Evolutionary conservation across 1,140 invertebrate genomes (phyloP).

Genomic region (Pectinophora gossypiella): DNA sequence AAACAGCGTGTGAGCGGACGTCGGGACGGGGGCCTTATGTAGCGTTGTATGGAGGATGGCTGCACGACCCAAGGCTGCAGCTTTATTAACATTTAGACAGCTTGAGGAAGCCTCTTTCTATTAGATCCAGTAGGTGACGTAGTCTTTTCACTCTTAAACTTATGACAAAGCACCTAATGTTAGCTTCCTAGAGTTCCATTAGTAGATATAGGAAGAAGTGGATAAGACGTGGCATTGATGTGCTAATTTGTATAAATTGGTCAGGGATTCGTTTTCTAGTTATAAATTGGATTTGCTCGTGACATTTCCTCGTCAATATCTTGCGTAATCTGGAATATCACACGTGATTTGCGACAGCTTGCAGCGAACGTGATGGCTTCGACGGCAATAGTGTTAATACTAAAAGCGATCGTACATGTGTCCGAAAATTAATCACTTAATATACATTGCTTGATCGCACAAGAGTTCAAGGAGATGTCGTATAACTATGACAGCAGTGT

Average conservation of each 20-base stretch:
- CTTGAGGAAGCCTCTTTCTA: slow-evolving; percentile 9
- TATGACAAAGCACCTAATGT: slow-evolving; percentile 33
- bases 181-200: slow-evolving; percentile 26
- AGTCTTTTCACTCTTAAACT: slow-evolving; percentile 23
- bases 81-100: slow-evolving; percentile 33
- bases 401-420: no score
- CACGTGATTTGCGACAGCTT: no score
- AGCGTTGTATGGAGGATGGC: slow-evolving; percentile 29
- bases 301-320: no score
- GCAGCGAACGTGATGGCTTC: no score
- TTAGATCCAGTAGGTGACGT: slow-evolving; percentile 44
- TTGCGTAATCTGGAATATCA: no score
- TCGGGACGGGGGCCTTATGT: slow-evolving; percentile 22
- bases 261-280: not conserved
- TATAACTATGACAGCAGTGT: no score
- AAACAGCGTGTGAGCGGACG: not conserved
- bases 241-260: slow-evolving; percentile 21
- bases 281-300: not conserved
- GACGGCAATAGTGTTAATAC: no score
- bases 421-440: no score
- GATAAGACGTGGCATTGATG: slow-evolving; percentile 16
- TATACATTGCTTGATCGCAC: no score
- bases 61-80: slow-evolving; percentile 50
- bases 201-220: slow-evolving; percentile 20
- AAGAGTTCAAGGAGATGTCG: no score